phyloP scores from a whole-genome alignment of 2,888 invertebrate genomes.

The Tortrix viridana region DNA sequence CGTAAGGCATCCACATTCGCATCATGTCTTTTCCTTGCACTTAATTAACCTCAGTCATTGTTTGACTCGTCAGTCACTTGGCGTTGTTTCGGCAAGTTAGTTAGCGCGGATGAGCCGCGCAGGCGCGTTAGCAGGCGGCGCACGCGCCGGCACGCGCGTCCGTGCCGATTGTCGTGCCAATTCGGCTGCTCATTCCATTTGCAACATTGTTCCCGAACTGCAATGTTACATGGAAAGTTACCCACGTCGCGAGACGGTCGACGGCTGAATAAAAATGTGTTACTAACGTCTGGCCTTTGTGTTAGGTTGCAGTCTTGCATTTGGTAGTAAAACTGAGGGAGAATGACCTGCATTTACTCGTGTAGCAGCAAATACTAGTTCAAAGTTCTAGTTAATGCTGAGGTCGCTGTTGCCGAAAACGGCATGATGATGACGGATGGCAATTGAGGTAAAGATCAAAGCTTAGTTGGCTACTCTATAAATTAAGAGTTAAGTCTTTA shows the following conservation, averaged over 20 bases:
- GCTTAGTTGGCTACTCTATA: no score
- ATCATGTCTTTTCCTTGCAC: constrained; percentile 14
- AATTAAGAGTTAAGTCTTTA: no score
- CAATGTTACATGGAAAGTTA: constrained; percentile 62
- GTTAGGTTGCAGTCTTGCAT: background rate
- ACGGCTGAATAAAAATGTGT: constrained; percentile 53
- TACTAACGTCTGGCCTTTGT: constrained; percentile 24
- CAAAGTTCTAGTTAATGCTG: no score
- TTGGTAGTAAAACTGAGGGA: background rate
- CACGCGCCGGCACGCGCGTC: constrained; percentile 57
- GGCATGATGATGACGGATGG: no score
- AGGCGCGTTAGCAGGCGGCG: constrained; percentile 51
- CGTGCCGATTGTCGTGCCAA: constrained; percentile 60
- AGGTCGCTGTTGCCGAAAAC: no score
- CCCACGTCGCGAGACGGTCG: constrained; percentile 45
- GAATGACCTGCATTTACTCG: no score
- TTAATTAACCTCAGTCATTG: constrained; percentile 12
- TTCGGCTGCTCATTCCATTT: constrained; percentile 63
- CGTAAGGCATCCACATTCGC: constrained; percentile 21
- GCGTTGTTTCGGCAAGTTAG: constrained; percentile 24
- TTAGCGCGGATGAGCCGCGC: constrained; percentile 52
- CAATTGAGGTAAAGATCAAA: no score
- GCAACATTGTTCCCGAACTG: constrained; percentile 70
- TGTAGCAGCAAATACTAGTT: no score
- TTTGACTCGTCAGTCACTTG: constrained; percentile 6